Evolutionary conservation across 2,113 vertebrate genomes (phyloP).

Genomic region (Prietella phreatophila): DNA sequence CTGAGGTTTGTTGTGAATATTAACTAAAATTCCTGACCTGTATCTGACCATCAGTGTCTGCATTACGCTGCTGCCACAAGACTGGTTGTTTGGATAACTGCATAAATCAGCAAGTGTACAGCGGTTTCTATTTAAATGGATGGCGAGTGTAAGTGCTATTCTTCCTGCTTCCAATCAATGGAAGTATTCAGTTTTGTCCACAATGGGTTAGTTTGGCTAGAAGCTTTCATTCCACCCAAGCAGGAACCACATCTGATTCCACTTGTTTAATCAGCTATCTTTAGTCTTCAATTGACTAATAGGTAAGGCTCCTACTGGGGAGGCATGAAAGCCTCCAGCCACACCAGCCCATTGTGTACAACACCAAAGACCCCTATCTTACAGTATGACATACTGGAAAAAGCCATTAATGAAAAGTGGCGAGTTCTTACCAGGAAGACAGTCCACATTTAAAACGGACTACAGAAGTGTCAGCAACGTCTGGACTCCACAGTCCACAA

Average conservation of each 20-base stretch:
- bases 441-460: slow-evolving; percentile 25
- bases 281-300: neutral
- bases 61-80: no score
- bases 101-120: neutral
- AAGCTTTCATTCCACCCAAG: neutral
- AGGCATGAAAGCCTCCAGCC: neutral
- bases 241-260: neutral
- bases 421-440: slow-evolving; percentile 58
- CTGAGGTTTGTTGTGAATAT: neutral
- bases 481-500: slow-evolving; percentile 74
- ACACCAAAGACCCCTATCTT: neutral
- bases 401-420: neutral
- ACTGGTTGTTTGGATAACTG: neutral
- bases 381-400: neutral
- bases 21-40: neutral
- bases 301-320: neutral
- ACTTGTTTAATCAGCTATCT: neutral
- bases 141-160: neutral
- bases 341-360: neutral
- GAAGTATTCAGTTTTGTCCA: neutral
- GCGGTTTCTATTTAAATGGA: neutral
- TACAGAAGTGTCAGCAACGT: slow-evolving; percentile 72
- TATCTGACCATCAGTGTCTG: neutral
- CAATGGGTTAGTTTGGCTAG: neutral
- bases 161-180: neutral